phyloP scores from a whole-genome alignment of 2,888 invertebrate species.

The Piscicola geometra region DNA sequence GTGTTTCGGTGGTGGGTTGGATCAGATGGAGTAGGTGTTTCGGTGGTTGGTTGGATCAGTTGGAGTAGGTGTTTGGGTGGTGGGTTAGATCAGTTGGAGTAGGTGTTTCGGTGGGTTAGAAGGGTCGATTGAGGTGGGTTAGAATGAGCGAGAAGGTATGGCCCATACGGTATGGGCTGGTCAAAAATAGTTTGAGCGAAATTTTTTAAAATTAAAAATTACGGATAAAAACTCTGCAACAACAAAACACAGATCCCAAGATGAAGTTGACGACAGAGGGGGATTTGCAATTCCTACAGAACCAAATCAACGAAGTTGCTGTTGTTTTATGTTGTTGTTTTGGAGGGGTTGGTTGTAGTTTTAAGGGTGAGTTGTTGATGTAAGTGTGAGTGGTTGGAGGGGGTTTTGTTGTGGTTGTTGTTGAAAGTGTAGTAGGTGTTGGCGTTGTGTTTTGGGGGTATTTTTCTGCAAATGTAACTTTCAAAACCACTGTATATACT shows the following conservation, averaged over 20 bases:
- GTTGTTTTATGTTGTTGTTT: too few relatives aligned
- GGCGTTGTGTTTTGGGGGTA: too few relatives aligned
- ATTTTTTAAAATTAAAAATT: too few relatives aligned
- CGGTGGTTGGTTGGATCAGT: not conserved
- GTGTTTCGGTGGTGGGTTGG: not conserved
- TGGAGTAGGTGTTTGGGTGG: not conserved
- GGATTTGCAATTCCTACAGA: slow-evolving; percentile 43
- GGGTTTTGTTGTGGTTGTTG: too few relatives aligned
- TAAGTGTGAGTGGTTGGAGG: too few relatives aligned
- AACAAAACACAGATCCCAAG: slow-evolving; percentile 20
- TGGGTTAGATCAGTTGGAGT: not conserved
- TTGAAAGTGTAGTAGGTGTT: too few relatives aligned
- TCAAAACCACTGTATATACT: too few relatives aligned
- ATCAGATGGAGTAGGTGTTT: not conserved
- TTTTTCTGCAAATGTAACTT: too few relatives aligned
- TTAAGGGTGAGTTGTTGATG: too few relatives aligned
- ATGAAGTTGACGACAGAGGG: slow-evolving; percentile 41
- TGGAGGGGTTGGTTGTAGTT: too few relatives aligned
- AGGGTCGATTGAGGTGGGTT: not conserved
- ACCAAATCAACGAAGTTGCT: slow-evolving; percentile 35
- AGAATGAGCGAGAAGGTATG: not conserved
- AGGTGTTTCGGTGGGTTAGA: not conserved
- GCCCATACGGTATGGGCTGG: not conserved
- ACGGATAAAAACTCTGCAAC: too few relatives aligned
- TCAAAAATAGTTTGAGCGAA: too few relatives aligned